Percentiles rank a stretch among this genome's conserved stretches.
Conservation (phyloP, 2,113 vertebrate genomes). For the Fulmarus glacialis region DNA sequence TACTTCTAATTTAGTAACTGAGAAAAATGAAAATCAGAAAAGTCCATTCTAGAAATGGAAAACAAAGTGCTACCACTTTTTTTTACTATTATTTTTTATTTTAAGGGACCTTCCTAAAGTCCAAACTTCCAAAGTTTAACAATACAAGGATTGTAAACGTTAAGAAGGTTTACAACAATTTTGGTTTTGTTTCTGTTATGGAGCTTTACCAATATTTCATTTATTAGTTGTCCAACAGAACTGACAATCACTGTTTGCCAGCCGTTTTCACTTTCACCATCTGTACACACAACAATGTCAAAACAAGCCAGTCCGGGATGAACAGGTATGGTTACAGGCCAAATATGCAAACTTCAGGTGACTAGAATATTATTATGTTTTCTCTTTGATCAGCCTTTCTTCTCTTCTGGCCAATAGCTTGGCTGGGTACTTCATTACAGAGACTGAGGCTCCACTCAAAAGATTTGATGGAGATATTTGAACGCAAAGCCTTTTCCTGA, state of each 20-base stretch:
- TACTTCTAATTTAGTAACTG: neutral
- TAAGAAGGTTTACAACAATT: neutral
- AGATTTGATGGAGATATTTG: neutral
- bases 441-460: neutral
- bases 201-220: neutral
- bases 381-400: neutral
- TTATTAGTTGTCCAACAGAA: neutral
- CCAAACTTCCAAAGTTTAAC: neutral
- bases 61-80: neutral
- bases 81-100: neutral
- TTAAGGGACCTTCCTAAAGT: neutral
- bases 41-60: neutral
- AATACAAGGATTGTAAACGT: neutral
- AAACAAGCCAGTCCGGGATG: neutral
- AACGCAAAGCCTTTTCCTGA: neutral
- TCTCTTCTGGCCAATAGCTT: neutral
- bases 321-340: neutral
- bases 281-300: neutral
- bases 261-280: neutral
- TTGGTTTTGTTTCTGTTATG: neutral
- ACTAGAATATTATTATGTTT: neutral
- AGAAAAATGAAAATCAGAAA: neutral
- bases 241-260: neutral
- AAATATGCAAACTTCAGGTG: neutral
- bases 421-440: neutral